These are phyloP conservation scores for Clarias gariepinus DNA, from an alignment of 2,113 vertebrate genomes.

Conservation along the genomic window DNA sequence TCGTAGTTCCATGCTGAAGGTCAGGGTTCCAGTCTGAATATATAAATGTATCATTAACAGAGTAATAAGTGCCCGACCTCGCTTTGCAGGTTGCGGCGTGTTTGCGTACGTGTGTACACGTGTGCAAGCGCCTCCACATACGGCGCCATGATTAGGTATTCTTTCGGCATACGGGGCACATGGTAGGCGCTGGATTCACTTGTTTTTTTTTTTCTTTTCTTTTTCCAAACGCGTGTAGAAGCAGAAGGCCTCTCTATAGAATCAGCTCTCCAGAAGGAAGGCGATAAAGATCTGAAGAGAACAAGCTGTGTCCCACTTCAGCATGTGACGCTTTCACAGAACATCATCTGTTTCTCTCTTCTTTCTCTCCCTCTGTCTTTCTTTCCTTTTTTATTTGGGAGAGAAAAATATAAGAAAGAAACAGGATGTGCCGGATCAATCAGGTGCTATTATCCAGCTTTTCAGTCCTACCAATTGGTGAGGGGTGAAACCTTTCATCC, in stretches of 20 bases:
- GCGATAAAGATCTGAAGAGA: conserved; percentile 39
- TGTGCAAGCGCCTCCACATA: not conserved
- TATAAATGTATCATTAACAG: conserved; percentile 1
- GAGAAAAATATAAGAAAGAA: not conserved
- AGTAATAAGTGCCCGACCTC: not conserved
- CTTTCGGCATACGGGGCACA: not conserved
- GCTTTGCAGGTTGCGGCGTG: not conserved
- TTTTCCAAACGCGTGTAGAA: not conserved
- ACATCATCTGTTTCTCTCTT: conserved; percentile 22
- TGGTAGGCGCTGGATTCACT: not conserved
- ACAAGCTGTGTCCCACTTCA: conserved; percentile 41
- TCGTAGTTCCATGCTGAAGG: not conserved
- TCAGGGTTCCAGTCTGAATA: not conserved
- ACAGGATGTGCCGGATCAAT: not conserved
- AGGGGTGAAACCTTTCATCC: not conserved
- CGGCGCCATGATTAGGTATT: not conserved
- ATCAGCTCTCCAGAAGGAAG: conserved; percentile 22
- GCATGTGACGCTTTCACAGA: conserved; percentile 24
- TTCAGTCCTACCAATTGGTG: no score
- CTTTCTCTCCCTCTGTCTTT: not conserved
- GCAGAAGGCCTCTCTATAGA: conserved; percentile 5
- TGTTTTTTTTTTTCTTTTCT: not conserved
- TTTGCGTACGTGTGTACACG: not conserved
- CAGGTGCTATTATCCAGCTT: not conserved
- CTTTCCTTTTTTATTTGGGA: not conserved